phyloP scores from a whole-genome alignment of 1,140 invertebrate genomes.

The Achroia grisella region DNA sequence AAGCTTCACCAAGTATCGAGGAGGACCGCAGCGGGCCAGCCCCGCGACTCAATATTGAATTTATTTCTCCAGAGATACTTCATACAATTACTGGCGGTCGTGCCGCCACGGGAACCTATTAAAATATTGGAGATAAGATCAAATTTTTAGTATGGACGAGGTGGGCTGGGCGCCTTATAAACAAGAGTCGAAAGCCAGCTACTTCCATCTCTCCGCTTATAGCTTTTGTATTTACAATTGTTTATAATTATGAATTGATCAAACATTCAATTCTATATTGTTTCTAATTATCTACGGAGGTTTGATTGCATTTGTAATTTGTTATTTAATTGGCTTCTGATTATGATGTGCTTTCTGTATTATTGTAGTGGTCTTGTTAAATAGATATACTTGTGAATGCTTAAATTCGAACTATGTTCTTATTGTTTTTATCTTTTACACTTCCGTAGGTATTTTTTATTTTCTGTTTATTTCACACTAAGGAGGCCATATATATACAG shows the following conservation, averaged over 20 bases:
- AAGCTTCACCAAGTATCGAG: conserved; percentile 52
- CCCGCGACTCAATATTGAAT: conserved; percentile 41
- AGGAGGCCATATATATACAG: too few species aligned
- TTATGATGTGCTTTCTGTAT: conserved; percentile 42
- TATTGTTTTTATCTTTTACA: too few species aligned
- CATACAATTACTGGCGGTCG: conserved; percentile 56
- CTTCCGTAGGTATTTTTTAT: too few species aligned
- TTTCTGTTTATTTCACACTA: too few species aligned
- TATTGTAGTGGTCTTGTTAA: conserved; percentile 28
- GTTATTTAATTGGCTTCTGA: conserved; percentile 64
- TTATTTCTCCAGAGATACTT: conserved; percentile 54
- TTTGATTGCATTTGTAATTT: conserved; percentile 65
- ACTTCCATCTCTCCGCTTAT: conserved; percentile 42
- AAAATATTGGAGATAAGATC: conserved; percentile 68
- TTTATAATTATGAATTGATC: conserved; percentile 64
- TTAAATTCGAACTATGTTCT: too few species aligned
- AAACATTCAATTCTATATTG: conserved; percentile 61
- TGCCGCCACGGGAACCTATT: conserved; percentile 65
- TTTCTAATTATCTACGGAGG: conserved; percentile 59
- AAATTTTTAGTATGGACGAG: conserved; percentile 53
- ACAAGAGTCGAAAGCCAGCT: conserved; percentile 44
- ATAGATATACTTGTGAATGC: too few species aligned
- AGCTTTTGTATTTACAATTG: conserved; percentile 61
- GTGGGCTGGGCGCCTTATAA: conserved; percentile 50
- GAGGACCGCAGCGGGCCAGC: conserved; percentile 21